phyloP scores from a whole-genome alignment of 30 jellyfish, hydroid and myxozoan species.

The Aurelia sp. region DNA sequence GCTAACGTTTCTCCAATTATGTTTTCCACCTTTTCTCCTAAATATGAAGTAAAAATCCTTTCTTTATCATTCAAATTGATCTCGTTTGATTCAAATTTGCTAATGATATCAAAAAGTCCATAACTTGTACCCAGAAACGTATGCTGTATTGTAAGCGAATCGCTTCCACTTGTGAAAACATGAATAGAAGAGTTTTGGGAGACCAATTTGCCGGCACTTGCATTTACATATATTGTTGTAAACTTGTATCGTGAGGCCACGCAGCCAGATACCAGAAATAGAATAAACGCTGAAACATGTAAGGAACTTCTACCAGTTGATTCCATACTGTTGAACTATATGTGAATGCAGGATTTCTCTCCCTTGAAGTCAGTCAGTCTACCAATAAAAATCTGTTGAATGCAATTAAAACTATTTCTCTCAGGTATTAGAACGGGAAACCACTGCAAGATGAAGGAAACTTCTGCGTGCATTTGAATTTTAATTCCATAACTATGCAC shows the following conservation, averaged over 20 bases:
- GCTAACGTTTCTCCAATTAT: neutral
- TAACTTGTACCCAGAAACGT: neutral
- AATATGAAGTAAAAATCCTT: neutral
- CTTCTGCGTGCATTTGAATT: too few relatives aligned
- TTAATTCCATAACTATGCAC: too few relatives aligned
- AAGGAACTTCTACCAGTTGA: too few relatives aligned
- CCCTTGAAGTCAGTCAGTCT: too few relatives aligned
- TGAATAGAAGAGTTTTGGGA: neutral
- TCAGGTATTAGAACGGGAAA: too few relatives aligned
- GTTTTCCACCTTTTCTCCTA: neutral
- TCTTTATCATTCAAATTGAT: neutral
- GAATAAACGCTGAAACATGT: too few relatives aligned
- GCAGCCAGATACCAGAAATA: neutral
- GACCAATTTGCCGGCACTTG: neutral
- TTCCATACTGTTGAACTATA: too few relatives aligned
- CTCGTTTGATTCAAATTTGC: neutral
- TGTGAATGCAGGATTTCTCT: too few relatives aligned
- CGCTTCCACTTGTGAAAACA: neutral
- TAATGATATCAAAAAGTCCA: constrained; percentile 9
- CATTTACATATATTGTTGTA: neutral
- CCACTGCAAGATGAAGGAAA: too few relatives aligned
- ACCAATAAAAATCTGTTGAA: too few relatives aligned
- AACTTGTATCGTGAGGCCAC: neutral
- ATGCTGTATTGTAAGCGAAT: neutral
- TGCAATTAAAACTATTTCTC: too few relatives aligned